Conservation (phyloP, 2,797 vertebrate genomes). For the Ctenopoma multispine region DNA sequence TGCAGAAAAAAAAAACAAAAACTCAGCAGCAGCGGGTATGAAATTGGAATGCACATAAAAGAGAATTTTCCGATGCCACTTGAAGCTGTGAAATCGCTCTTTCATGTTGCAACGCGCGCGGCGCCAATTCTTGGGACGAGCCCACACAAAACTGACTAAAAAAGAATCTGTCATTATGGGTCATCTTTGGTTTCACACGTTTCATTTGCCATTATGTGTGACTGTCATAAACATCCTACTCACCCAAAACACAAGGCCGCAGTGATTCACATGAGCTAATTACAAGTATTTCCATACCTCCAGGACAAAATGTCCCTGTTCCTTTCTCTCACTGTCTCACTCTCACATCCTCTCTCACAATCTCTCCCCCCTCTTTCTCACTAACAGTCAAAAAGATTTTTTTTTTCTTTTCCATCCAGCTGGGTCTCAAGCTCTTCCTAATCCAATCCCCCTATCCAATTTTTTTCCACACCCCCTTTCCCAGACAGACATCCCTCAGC, state of each 20-base stretch:
- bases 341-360: conserved; percentile 40
- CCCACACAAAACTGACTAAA: conserved; percentile 64
- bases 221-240: conserved; percentile 68
- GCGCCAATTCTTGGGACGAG: conserved; percentile 64
- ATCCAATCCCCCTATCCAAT: conserved; percentile 62
- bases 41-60: conserved; percentile 72
- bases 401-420: conserved; percentile 42
- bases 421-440: conserved; percentile 54
- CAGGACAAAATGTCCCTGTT: conserved; percentile 50
- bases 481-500: conserved; percentile 35
- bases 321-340: conserved; percentile 27
- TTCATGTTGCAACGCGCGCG: conserved; percentile 58
- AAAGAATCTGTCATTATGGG: conserved; percentile 66
- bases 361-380: conserved; percentile 12
- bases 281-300: conserved; percentile 46
- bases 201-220: conserved; percentile 51
- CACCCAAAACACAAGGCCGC: conserved; percentile 42
- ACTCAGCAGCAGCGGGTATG: conserved; percentile 42
- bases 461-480: conserved; percentile 40
- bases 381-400: conserved; percentile 18
- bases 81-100: conserved; percentile 74
- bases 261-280: conserved; percentile 64
- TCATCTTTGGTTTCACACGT: conserved; percentile 70
- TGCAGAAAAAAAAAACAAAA: conserved; percentile 5
- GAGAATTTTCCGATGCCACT: conserved; percentile 66